Percentiles rank a stretch among this genome's conserved stretches.
Conservation (phyloP, 2,888 invertebrate species). For the Erebia aethiops region DNA sequence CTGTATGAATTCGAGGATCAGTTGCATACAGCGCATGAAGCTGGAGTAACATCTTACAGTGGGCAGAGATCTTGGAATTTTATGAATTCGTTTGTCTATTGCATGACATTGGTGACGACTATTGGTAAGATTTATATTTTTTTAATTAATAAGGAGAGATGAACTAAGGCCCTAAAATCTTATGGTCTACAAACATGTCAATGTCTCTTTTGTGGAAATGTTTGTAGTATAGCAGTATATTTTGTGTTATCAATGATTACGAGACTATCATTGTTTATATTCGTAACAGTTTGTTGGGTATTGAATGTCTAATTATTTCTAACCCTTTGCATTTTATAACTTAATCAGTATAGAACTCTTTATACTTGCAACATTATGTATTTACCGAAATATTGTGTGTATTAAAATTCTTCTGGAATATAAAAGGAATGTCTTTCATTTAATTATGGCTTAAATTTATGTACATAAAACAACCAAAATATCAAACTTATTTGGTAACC, state of each 20-base stretch:
- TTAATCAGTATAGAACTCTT: not conserved
- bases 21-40: constrained; percentile 91
- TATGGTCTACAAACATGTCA: not conserved
- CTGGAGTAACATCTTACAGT: constrained; percentile 92
- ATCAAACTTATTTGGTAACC: not conserved
- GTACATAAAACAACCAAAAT: not conserved
- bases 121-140: constrained; percentile 87
- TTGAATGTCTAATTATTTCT: not conserved
- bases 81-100: constrained; percentile 93
- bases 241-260: not conserved
- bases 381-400: not conserved
- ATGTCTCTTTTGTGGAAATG: not conserved
- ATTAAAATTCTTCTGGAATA: constrained; percentile 5
- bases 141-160: not conserved
- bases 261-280: not conserved
- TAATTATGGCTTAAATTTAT: not conserved
- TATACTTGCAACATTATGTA: not conserved
- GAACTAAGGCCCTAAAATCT: not conserved
- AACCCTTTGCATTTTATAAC: not conserved
- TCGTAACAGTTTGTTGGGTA: not conserved
- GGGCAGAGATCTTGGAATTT: constrained; percentile 94
- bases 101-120: constrained; percentile 93
- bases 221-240: not conserved
- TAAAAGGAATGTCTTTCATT: not conserved
- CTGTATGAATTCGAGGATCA: constrained; percentile 93